Conservation (phyloP, 2,113 vertebrate species). For the Ammodytes marinus region DNA sequence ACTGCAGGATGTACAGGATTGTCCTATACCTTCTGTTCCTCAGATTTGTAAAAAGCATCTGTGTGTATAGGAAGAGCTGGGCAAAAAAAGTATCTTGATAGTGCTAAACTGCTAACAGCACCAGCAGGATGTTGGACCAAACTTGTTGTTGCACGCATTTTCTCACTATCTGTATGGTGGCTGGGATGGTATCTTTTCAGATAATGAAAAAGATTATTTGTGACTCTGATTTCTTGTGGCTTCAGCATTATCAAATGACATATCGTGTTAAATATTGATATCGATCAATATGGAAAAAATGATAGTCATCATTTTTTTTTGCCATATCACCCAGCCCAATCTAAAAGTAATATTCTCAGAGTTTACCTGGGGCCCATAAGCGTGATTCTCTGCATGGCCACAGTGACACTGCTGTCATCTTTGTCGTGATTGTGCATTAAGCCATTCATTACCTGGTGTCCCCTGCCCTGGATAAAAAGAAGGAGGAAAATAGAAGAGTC, state of each 20-base stretch:
- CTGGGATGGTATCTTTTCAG: no score
- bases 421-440: constrained; percentile 58
- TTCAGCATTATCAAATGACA: no score
- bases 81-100: no score
- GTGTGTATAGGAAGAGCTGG: neutral
- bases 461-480: constrained; percentile 63
- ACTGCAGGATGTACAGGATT: neutral
- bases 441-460: constrained; percentile 66
- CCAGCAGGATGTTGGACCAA: no score
- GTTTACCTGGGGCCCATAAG: constrained; percentile 89
- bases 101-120: no score
- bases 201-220: no score
- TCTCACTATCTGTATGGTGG: no score
- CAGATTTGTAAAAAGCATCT: neutral
- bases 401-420: constrained; percentile 74
- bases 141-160: no score
- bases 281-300: no score
- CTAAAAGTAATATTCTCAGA: neutral
- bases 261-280: no score
- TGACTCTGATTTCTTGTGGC: no score
- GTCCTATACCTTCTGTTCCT: neutral
- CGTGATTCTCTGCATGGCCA: constrained; percentile 85
- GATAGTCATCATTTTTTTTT: no score
- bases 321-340: neutral
- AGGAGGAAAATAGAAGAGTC: constrained; percentile 9